Percentiles rank a stretch among this genome's conserved stretches.
phyloP scores from a whole-genome alignment of 2,797 vertebrate genomes.

The Gallinago nigripennis region DNA sequence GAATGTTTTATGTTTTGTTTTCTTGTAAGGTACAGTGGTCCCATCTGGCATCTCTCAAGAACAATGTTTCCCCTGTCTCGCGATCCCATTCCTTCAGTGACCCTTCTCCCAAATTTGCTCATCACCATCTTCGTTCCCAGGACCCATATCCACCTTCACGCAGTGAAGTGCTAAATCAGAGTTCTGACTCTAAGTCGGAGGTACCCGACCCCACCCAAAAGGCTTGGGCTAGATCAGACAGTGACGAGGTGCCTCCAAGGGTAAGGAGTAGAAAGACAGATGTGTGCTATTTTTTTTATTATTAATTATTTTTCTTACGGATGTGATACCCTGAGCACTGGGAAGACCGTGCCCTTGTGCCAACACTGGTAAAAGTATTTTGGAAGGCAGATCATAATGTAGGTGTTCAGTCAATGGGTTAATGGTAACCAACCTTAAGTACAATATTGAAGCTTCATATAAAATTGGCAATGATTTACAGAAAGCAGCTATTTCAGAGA shows the following conservation, averaged over 20 bases:
- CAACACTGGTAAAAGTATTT: constrained; percentile 18
- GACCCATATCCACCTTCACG: constrained; percentile 91
- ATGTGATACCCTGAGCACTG: constrained; percentile 44
- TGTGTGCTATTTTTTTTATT: constrained; percentile 52
- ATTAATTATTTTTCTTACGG: constrained; percentile 47
- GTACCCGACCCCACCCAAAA: constrained; percentile 84
- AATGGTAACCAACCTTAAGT: not conserved
- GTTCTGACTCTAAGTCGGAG: constrained; percentile 85
- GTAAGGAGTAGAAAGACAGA: constrained; percentile 88
- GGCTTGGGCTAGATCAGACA: constrained; percentile 87
- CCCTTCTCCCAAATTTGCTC: constrained; percentile 91
- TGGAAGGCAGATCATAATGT: constrained; percentile 11
- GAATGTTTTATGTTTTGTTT: constrained; percentile 87
- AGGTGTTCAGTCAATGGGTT: not conserved
- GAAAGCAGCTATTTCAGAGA: constrained; percentile 15
- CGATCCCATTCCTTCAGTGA: constrained; percentile 91
- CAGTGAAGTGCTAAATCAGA: constrained; percentile 87
- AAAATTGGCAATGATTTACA: constrained; percentile 31
- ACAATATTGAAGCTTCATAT: constrained; percentile 4
- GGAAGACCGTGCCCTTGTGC: not conserved
- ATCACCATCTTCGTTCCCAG: constrained; percentile 96
- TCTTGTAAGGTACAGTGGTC: constrained; percentile 91
- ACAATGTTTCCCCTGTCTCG: constrained; percentile 86
- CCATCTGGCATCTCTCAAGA: constrained; percentile 93
- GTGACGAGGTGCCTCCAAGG: constrained; percentile 94